Conservation (phyloP, 1,140 invertebrate species). For the Drosophila funebris region DNA sequence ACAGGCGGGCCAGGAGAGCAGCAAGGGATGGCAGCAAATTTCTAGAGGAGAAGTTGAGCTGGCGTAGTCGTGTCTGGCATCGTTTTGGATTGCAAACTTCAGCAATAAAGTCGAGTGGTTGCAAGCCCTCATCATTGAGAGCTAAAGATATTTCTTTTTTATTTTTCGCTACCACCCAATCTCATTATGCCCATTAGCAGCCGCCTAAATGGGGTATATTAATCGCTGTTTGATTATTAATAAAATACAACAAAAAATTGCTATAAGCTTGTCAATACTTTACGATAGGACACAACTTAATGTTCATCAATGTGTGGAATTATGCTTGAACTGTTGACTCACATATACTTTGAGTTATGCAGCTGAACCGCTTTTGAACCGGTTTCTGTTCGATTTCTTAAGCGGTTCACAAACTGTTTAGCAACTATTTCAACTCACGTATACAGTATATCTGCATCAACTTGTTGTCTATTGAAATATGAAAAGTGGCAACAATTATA, state of each 20-base stretch:
- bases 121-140: constrained; percentile 3
- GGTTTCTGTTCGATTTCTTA: too few relatives aligned
- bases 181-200: constrained; percentile 12
- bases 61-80: constrained; percentile 10
- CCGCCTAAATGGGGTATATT: neutral
- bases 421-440: too few relatives aligned
- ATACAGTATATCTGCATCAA: too few relatives aligned
- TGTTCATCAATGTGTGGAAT: too few relatives aligned
- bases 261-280: too few relatives aligned
- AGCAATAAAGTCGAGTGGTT: constrained; percentile 44
- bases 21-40: neutral
- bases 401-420: too few relatives aligned
- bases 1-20: neutral
- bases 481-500: too few relatives aligned
- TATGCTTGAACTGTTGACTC: too few relatives aligned
- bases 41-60: neutral
- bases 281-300: too few relatives aligned
- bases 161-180: neutral
- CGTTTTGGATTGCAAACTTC: constrained; percentile 31
- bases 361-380: too few relatives aligned
- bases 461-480: too few relatives aligned
- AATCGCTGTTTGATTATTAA: neutral
- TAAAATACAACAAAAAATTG: neutral
- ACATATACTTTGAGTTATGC: too few relatives aligned
- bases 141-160: neutral